These are phyloP conservation scores for Poecile montanus DNA, from an alignment of 2,797 vertebrate species.

Conservation along the genomic window DNA sequence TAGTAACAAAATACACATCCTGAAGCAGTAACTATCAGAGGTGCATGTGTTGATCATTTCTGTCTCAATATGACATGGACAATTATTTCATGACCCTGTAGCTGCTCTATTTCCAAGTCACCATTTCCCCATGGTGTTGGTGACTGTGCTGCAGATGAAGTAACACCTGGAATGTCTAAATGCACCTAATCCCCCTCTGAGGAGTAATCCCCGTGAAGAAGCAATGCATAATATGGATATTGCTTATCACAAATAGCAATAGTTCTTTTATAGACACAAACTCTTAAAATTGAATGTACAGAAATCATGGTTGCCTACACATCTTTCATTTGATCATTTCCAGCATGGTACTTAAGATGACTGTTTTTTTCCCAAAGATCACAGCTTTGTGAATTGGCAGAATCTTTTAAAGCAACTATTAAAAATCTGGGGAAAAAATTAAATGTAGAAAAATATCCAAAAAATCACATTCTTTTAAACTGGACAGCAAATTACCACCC, in stretches of 20 bases:
- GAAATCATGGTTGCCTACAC: not conserved
- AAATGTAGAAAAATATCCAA: not conserved
- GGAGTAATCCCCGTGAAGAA: not conserved
- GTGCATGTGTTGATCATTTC: not conserved
- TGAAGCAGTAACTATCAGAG: not conserved
- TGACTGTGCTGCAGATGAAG: not conserved
- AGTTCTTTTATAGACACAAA: not conserved
- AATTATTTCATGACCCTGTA: not conserved
- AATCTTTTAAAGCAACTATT: not conserved
- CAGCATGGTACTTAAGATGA: not conserved
- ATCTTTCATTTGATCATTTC: not conserved
- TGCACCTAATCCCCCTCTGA: not conserved
- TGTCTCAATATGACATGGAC: not conserved
- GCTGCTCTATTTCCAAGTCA: not conserved
- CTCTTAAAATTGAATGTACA: not conserved
- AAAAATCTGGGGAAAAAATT: rapidly evolving
- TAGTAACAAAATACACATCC: not conserved
- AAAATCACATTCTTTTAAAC: not conserved
- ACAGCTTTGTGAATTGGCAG: not conserved
- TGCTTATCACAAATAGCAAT: not conserved
- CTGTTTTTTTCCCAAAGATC: not conserved
- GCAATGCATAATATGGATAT: not conserved
- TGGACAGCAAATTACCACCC: not conserved
- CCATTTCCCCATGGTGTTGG: not conserved
- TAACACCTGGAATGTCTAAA: not conserved